Evolutionary conservation across 2,888 invertebrate species (phyloP), one percentile per base, ranked within the genome.

Genomic region (Sminthurides aquaticus): DNA sequence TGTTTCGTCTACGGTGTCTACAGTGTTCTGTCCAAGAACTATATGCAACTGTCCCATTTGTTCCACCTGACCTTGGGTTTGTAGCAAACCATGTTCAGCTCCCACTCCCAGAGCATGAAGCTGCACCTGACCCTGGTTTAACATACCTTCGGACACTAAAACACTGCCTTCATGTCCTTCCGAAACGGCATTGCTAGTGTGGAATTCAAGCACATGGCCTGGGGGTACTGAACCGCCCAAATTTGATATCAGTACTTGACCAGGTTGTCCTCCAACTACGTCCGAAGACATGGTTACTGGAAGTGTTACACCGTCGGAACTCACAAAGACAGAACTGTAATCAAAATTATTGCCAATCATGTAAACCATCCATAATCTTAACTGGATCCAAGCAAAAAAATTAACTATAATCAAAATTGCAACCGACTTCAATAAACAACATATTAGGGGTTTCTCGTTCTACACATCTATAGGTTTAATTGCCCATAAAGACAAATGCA

Each of bases 291-390:
- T 67, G 0, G 71, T 69, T 22, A 71, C 67, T 25, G 69, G 67
- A 57, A 71, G 57, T n/a, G 57, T 57, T 20, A 60, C 56, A 15
- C 58, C 58, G 27, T 57, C 68, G 25, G 72, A 67, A 18, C 69
- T 66, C n/a, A 74, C 74, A 59, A 67, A 74, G 25, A 72, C 70
- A 49, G 71, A 71, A 48, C 73, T 73, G 48, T 3, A 64, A 59
- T 58, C 5, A 48, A 20, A 59, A 59, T 43, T 57, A 15, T 28
- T 26, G 11, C 29, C 29, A 28, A 3, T 25, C n/a, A n/a, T n/a
- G n/a, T n/a, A n/a, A n/a, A n/a, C n/a, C n/a, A n/a, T n/a, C n/a
- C n/a, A n/a, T n/a, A n/a, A n/a, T n/a, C n/a, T n/a, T n/a, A n/a
- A n/a, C n/a, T n/a, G n/a, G n/a, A n/a, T n/a, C n/a, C n/a, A n/a